Base-by-base conservation (phyloP, 2,113 vertebrate genomes). In the Saccopteryx bilineata region DNA sequence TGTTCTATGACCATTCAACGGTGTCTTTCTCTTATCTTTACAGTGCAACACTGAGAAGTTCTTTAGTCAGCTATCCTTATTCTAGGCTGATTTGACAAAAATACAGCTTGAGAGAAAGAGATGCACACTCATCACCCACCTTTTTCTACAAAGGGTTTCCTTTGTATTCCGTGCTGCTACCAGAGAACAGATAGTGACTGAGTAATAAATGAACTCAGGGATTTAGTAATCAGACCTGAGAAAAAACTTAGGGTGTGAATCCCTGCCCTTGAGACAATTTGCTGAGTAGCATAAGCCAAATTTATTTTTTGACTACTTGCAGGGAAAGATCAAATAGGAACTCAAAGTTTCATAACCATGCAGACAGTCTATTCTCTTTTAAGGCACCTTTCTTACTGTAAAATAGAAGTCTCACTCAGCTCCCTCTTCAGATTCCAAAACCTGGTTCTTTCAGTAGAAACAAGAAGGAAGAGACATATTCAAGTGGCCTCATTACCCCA, bases 21-120 rank as follows among this genome's bases (percentile, higher is more conserved):
- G 84, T 11, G 48, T 89, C 95, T 58, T 50, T 96, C 83, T 94
- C 89, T 98, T 68, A 93, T 69, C 74, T 82, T 92, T 97, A 56
- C 81, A n/a, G 33, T 85, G 66, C 31, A 96, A 82, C 39, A 80
- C 24, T 46, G 21, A 17, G 48, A 94, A 72, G 7, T 2, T 95
- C 91, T 92, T 82, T 86, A 79, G 75, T 56, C 24, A 76, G 60
- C 65, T 96, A 89, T 84, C 39, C 79, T 74, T 90, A 9, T 83
- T 92, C 94, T 91, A 58, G 46, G 90, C 75, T 96, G 23, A 95
- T 90, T 92, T 81, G 87, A 95, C 94, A 97, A 97, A 97, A 97
- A 96, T 6, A 48, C 89, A 58, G n/a, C 84, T 85, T 94, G 54
- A 52, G 81, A 21, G 61, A 96, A 98, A 98, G 15, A 98, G 65